Conservation (phyloP, 2,797 vertebrate genomes). For the Tiaroga cobitis region DNA sequence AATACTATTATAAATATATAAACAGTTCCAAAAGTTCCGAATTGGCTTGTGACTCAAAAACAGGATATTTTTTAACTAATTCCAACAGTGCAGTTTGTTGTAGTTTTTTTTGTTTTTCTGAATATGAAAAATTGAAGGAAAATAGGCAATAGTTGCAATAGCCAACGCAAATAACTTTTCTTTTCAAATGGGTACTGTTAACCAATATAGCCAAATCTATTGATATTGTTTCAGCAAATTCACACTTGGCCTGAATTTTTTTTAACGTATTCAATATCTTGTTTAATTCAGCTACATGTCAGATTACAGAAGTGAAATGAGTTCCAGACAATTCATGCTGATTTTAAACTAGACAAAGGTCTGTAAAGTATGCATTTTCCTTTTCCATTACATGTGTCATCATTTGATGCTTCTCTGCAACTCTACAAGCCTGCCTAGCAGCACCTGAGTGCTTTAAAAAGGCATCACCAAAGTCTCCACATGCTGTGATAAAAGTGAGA, state of each 20-base stretch:
- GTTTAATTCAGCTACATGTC: not conserved
- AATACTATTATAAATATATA: not conserved
- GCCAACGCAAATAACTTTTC: not conserved
- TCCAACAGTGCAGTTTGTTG: not conserved
- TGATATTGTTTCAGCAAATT: not conserved
- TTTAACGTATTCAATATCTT: not conserved
- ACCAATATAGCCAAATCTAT: not conserved
- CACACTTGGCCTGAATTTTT: not conserved
- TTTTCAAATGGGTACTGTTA: not conserved
- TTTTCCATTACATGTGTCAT: slow-evolving; percentile 29
- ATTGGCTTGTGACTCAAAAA: not conserved
- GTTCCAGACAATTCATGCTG: slow-evolving; percentile 4
- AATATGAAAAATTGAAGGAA: not conserved
- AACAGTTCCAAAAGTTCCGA: not conserved
- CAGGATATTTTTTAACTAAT: not conserved
- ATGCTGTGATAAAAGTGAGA: slow-evolving; percentile 41
- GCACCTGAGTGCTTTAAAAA: slow-evolving; percentile 27
- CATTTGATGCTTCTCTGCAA: slow-evolving; percentile 15
- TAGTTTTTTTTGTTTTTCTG: not conserved
- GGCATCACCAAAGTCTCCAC: slow-evolving; percentile 6
- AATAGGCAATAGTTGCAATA: not conserved
- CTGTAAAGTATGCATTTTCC: slow-evolving; percentile 4
- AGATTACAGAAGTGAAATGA: not conserved
- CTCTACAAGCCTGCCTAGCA: slow-evolving; percentile 22
- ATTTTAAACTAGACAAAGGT: slow-evolving; percentile 10